Base-by-base conservation (phyloP, 2,888 invertebrate species). In the Salticus scenicus region DNA sequence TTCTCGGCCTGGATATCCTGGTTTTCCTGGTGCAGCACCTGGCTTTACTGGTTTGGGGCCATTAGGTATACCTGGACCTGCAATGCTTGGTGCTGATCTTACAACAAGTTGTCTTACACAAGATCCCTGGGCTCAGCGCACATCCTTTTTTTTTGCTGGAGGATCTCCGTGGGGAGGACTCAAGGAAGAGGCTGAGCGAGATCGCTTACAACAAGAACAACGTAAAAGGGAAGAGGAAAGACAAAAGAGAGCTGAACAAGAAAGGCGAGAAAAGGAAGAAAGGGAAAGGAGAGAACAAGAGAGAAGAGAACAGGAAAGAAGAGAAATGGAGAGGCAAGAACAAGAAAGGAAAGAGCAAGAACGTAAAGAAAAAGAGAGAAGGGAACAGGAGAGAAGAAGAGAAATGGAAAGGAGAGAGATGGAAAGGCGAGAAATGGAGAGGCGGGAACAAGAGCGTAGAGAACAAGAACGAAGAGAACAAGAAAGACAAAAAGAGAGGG, bases 201-300 rank as follows among this genome's bases (percentile, higher is more conserved):
- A 93, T 91, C 91, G 91, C 89, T 90, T 94, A 12, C 81, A 88
- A 24, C 82, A 81, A 27, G 81, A 88, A 33, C 71, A 72, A 1
- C 71, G 79, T 12, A 75, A 91, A 90, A 93, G 89, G 42, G 92
- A 93, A 87, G 93, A 93, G 51, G 93, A 93, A 51, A 94, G 94
- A 90, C 77, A 77, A 27, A 78, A 82, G 30, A 92, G 94, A 27
- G 94, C 94, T 90, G 84, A 86, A 28, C 81, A 82, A 30, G 92
- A 94, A 0, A 93, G 93, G 90, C 92, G 94, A 0, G 92, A 94
- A 89, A 92, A 94, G 84, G 93, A 94, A 70, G 90, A 91, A 86
- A 87, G 89, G 79, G 70, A 91, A 74, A 64, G 33, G 74, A 74
- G 28, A 30, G 83, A 10, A 51, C 67, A 57, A 77, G 77, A n/a